Evolutionary conservation across 2,113 vertebrate genomes (phyloP), one percentile per base, ranked within the genome.

Genomic region (Toxotes chatareus): DNA sequence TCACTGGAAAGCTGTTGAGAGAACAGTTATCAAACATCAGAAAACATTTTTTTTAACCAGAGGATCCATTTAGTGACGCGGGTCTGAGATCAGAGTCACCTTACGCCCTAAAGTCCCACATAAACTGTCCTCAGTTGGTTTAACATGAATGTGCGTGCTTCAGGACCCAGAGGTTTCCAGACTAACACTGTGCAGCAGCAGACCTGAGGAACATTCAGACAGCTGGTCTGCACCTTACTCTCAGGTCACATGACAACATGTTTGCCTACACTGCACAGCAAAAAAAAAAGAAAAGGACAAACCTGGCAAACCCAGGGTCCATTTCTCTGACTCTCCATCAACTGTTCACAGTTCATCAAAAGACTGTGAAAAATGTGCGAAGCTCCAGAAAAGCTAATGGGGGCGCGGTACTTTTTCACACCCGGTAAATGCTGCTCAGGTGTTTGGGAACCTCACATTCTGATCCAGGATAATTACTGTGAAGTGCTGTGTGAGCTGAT

Each of bases 201-300:
- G 42, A 34, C 17, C n/a, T 17, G 31, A 21, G 27, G 1, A 16
- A 9, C 7, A 5, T 16, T 8, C 40, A 11, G 4, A 72, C 74
- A 77, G 67, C 67, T 78, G 81, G 8, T 53, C 68, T 10, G 38
- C 67, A 61, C 66, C 60, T 76, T 56, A 7, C 19, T 14, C 5
- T 34, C 32, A 60, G 8, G n/a, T 4, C 31, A 14, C 38, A 10
- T 9, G 17, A 36, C 21, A 4, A 16, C 11, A 10, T 11, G 49
- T 57, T 56, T 16, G 12, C 23, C 23, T 42, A 7, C n/a, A 14
- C 0, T 21, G 3, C 36, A 56, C 38, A 34, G 4, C 9, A 8
- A 23, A 66, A 44, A 44, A n/a, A 40, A 32, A 10, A n/a, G 2
- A 16, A 14, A 46, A 46, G 38, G 38, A 40, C 4, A 55, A 55